Base-by-base conservation (phyloP, 2,113 vertebrate genomes). In the Martes martes region DNA sequence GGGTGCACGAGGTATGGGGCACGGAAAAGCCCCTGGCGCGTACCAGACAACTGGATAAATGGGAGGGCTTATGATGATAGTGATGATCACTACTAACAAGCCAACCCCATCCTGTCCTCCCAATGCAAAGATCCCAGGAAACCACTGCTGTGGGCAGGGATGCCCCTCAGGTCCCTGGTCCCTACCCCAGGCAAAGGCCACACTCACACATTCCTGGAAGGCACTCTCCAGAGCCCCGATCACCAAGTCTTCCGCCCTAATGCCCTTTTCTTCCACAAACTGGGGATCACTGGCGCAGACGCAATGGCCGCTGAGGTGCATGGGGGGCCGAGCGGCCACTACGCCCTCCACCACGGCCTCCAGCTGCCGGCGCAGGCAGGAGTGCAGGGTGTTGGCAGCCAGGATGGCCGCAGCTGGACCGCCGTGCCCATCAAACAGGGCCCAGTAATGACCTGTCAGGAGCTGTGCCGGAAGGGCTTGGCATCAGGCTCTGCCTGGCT, bases 131-230 rank as follows among this genome's bases (percentile, higher is more conserved):
- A 92, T 79, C 42, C 61, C 50, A 15, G 59, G 78, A 89, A 89
- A 76, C 55, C n/a, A 59, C 90, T 14, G 71, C 4, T 6, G 4
- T 24, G 39, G 26, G 19, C 55, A 80, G 33, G 21, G 21, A 78
- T 19, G 11, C 42, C 33, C 52, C 55, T 42, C 23, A 63, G 61
- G 39, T 36, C 59, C 36, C 74, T 31, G 13, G 28, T 52, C 26
- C 57, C 69, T 59, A 33, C 16, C 63, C 88, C 21, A 15, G 42
- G 47, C 67, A 45, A 59, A 71, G 57, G 19, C 47, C 88, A 84
- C 84, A 99, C 99, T 99, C 96, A 99, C 99, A 1, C 99, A 99
- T 57, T 99, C 99, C 97, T 99, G 98, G 96, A 99, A 99, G 96
- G 99, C 99, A 0, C 85, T 98, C 95, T 99, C 99, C 98, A 99